phyloP scores from a whole-genome alignment of 2,113 vertebrate species.

The Saccopteryx leptura region DNA sequence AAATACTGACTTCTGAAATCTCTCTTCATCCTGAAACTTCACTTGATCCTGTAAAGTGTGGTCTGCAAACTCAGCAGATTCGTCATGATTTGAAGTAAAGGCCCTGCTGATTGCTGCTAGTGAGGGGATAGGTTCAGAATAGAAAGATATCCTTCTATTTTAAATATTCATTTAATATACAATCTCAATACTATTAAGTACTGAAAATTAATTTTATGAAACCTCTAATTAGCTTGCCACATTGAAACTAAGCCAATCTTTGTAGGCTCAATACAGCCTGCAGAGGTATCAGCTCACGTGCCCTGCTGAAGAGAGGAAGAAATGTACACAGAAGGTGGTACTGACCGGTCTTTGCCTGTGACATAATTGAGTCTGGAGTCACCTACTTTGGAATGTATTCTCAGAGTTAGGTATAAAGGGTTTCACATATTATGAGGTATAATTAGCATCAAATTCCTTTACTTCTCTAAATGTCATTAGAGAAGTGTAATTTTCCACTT shows the following conservation, averaged over 20 bases:
- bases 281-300: background rate
- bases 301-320: background rate
- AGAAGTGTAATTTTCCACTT: background rate
- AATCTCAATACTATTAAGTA: background rate
- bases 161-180: background rate
- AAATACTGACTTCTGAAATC: background rate
- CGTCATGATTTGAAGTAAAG: background rate
- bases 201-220: background rate
- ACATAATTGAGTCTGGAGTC: background rate
- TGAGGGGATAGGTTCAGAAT: background rate
- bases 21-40: background rate
- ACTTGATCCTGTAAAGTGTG: background rate
- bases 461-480: constrained; percentile 17
- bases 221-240: background rate
- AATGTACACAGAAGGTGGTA: background rate
- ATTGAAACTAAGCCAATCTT: background rate
- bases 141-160: background rate
- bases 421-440: background rate
- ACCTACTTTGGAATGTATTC: background rate
- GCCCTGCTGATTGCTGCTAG: background rate
- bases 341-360: background rate
- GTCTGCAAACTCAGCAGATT: background rate
- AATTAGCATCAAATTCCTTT: background rate
- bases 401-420: background rate
- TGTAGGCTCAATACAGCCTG: background rate